Evolutionary conservation across 2,113 vertebrate species (phyloP), one percentile per base, ranked within the genome.

Genomic region (Oryzias melastigma): DNA sequence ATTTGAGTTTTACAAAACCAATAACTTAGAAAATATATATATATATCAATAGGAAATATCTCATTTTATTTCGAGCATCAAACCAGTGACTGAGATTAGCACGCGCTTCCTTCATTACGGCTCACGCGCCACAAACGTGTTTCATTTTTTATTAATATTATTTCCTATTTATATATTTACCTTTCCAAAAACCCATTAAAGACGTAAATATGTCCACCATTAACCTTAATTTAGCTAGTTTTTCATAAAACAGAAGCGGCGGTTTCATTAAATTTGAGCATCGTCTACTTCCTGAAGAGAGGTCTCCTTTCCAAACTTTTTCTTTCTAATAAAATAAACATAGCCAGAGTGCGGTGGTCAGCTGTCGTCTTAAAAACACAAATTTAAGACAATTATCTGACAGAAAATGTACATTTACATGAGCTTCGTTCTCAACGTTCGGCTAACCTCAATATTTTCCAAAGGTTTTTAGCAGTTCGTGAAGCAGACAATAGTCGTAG

Each of bases 401-500:
- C 3, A 3, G 2, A 35, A 35, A 10, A 3, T 35, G 10, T 35
- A 35, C 35, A 3, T 35, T 35, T 12, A 12, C 35, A 35, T 2
- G 1, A 35, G 8, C 35, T 35, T 10, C 10, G 8, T 35, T 35
- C 10, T 35, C 10, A 12, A 12, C 10, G 27, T 49, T 42, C 29
- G 7, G 44, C 62, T 52, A 25, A 55, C 65, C 48, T 45, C 20
- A 12, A 72, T 41, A 69, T 27, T 52, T 55, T 52, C 3, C 14
- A 5, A 27, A 16, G 14, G 27, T 52, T 27, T 18, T 25, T 35
- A 47, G 43, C 18, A 70, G 29, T 46, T 29, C 57, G 16, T 8
- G 20, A 0, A 40, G 80, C 87, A 73, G 79, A 54, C 25, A 70
- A 27, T 88, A 88, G 88, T 18, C 86, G 60, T 20, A 81, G 76